phyloP scores from a whole-genome alignment of 2,113 vertebrate genomes.

The Podarcis cretensis region DNA sequence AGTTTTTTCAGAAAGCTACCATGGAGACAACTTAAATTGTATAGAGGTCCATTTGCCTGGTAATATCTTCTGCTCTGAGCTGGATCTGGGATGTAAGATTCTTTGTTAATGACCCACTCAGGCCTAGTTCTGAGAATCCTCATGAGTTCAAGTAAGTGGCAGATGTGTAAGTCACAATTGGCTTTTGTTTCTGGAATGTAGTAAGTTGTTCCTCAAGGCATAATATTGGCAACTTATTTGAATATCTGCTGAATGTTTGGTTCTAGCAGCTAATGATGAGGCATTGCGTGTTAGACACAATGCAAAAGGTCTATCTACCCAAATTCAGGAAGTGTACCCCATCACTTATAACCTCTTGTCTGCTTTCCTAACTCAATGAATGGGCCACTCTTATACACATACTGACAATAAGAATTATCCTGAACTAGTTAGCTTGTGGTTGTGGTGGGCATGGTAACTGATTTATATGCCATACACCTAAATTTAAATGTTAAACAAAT shows the following conservation, averaged over 20 bases:
- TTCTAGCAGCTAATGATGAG: not conserved
- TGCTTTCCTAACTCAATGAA: not conserved
- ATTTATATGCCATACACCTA: not conserved
- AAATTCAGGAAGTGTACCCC: not conserved
- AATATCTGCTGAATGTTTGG: not conserved
- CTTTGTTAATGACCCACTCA: constrained; percentile 1
- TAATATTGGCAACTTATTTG: not conserved
- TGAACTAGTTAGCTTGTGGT: not conserved
- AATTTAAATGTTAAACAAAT: not conserved
- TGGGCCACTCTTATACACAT: not conserved
- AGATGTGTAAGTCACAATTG: not conserved
- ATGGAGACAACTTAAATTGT: not conserved
- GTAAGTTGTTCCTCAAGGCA: not conserved
- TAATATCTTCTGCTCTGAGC: not conserved
- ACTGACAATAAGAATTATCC: not conserved
- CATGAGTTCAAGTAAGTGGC: not conserved
- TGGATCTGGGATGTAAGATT: not conserved
- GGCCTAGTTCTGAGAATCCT: not conserved
- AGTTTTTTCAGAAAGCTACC: not conserved
- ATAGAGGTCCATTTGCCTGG: not conserved
- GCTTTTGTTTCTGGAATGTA: constrained; percentile 3
- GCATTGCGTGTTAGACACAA: not conserved
- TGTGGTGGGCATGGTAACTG: not conserved
- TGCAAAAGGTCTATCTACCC: not conserved
- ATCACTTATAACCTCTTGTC: not conserved